Percentiles rank a stretch among this genome's conserved stretches.
Evolutionary conservation across 2,888 invertebrate genomes (phyloP).

Genomic region (Agapostemon virescens): DNA sequence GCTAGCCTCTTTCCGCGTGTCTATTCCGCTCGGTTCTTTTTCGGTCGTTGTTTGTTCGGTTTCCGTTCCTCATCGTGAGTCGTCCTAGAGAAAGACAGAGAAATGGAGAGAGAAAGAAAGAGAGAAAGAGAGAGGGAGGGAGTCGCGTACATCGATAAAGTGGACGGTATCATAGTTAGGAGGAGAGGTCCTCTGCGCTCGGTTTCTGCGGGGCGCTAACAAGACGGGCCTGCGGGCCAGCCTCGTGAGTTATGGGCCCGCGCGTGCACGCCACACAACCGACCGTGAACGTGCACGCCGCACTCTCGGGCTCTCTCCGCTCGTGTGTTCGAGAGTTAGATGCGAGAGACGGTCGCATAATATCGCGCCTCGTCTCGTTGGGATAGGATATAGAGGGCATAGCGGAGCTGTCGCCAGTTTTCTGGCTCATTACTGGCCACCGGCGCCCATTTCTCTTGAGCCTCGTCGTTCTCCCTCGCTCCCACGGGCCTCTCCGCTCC

Average conservation of each 20-base stretch:
- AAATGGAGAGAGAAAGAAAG: neutral
- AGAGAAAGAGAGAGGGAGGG: neutral
- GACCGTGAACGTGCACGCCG: conserved; percentile 14
- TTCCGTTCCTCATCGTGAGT: conserved; percentile 23
- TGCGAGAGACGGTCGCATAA: conserved; percentile 53
- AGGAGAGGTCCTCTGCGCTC: conserved; percentile 63
- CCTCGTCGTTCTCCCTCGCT: conserved; percentile 12
- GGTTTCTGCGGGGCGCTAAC: conserved; percentile 75
- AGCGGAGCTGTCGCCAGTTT: conserved; percentile 79
- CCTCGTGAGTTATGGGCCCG: conserved; percentile 76
- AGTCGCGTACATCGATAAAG: conserved; percentile 59
- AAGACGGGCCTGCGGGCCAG: conserved; percentile 74
- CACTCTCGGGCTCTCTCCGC: neutral
- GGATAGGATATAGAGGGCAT: conserved; percentile 71
- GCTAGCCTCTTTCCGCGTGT: conserved; percentile 1
- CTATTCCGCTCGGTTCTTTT: conserved; percentile 19
- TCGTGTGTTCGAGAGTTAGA: conserved; percentile 25
- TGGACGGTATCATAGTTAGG: conserved; percentile 71
- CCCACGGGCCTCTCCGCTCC: neutral
- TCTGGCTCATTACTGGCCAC: conserved; percentile 79
- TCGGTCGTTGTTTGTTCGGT: conserved; percentile 14
- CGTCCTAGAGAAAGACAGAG: conserved; percentile 23
- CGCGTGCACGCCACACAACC: conserved; percentile 58
- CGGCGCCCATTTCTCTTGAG: conserved; percentile 73
- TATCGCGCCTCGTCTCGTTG: conserved; percentile 68